Conservation (phyloP, 2,113 vertebrate genomes). For the Psittacula cyanocephala region DNA sequence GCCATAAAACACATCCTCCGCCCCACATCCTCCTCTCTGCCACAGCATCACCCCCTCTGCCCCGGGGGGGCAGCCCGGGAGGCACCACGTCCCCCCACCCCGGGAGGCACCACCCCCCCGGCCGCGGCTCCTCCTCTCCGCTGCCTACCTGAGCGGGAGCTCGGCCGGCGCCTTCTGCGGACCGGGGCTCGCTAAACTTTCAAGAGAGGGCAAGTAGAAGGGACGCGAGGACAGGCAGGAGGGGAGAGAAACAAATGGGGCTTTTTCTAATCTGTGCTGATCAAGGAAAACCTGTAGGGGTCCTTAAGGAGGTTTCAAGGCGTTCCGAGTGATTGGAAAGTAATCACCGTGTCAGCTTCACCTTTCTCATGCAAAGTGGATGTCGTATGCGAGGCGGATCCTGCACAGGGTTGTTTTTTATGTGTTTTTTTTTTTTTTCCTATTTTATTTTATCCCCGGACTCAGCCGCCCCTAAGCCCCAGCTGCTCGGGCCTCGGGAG, state of each 20-base stretch:
- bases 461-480: background rate
- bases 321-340: conserved; percentile 85
- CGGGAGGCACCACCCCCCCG: background rate
- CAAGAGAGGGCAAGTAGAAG: background rate
- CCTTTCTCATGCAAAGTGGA: conserved; percentile 92
- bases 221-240: background rate
- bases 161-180: background rate
- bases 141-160: conserved; percentile 47
- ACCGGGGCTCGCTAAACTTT: conserved; percentile 36
- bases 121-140: background rate
- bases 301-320: conserved; percentile 76
- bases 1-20: conserved; percentile 65
- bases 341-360: conserved; percentile 90
- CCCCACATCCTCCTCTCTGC: conserved; percentile 25
- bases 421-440: background rate
- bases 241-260: conserved; percentile 57
- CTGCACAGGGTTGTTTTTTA: conserved; percentile 62
- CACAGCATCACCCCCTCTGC: background rate
- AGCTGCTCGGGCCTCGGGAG: conserved; percentile 30
- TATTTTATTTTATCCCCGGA: conserved; percentile 8
- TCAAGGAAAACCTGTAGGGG: conserved; percentile 62
- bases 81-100: conserved; percentile 20
- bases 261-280: conserved; percentile 69
- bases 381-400: conserved; percentile 88
- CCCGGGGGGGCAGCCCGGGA: background rate